These are phyloP conservation scores for Nycticryphes semicollaris DNA, from an alignment of 2,113 vertebrate genomes.

Conservation along the genomic window DNA sequence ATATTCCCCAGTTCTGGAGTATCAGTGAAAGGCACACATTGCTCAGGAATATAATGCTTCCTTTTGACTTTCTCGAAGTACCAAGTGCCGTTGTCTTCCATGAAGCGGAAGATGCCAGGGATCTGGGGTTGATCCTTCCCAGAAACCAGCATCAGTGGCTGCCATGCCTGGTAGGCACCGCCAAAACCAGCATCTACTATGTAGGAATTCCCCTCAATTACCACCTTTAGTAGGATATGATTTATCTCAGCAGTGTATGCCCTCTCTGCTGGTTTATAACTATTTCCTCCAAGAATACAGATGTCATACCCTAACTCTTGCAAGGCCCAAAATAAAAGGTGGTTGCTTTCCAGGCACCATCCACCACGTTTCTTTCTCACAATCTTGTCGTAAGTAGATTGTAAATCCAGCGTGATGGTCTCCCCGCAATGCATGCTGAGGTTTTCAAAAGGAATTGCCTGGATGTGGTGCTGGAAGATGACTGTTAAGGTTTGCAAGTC, in stretches of 20 bases:
- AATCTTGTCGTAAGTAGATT: slow-evolving; percentile 77
- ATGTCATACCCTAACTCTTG: slow-evolving; percentile 78
- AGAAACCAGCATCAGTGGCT: slow-evolving; percentile 81
- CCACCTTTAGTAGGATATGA: slow-evolving; percentile 77
- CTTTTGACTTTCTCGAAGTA: slow-evolving; percentile 82
- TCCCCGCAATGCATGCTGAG: slow-evolving; percentile 86
- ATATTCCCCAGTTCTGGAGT: slow-evolving; percentile 51
- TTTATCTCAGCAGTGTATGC: slow-evolving; percentile 65
- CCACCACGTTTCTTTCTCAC: slow-evolving; percentile 81
- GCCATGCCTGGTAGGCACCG: slow-evolving; percentile 75
- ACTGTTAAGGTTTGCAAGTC: slow-evolving; percentile 78
- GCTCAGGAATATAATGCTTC: slow-evolving; percentile 60
- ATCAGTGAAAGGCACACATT: slow-evolving; percentile 50
- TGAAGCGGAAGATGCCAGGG: slow-evolving; percentile 74
- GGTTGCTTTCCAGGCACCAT: slow-evolving; percentile 87
- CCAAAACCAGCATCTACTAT: slow-evolving; percentile 84
- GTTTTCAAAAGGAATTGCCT: slow-evolving; percentile 84
- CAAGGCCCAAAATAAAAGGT: slow-evolving; percentile 84
- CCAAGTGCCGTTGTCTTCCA: slow-evolving; percentile 73
- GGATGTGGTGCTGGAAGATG: slow-evolving; percentile 80
- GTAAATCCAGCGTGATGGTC: slow-evolving; percentile 68
- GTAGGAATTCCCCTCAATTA: slow-evolving; percentile 73
- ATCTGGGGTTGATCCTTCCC: slow-evolving; percentile 82
- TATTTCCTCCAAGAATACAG: slow-evolving; percentile 66
- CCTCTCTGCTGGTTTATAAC: slow-evolving; percentile 44